These are phyloP conservation scores for Zaprionus gabonicus DNA, from an alignment of 1,140 invertebrate genomes.

Conservation along the genomic window DNA sequence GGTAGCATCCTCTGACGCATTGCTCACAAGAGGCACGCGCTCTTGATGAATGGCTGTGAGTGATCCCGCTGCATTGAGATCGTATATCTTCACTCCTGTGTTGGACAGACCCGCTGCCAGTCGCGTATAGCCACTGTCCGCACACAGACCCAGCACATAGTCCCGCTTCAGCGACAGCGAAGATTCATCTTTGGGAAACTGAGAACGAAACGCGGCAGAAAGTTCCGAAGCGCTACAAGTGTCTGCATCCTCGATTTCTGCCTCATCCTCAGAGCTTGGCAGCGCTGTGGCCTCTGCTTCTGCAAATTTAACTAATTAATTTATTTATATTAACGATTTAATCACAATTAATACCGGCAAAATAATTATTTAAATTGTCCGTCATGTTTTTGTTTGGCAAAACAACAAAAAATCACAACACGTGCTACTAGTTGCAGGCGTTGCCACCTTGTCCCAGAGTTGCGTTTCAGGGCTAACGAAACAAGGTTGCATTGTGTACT, in stretches of 20 bases:
- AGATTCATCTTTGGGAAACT: constrained; percentile 57
- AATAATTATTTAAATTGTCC: constrained; percentile 50
- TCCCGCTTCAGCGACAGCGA: constrained; percentile 59
- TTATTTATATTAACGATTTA: not conserved
- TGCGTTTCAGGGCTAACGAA: constrained; percentile 2
- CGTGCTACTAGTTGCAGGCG: constrained; percentile 26
- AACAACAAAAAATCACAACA: constrained; percentile 20
- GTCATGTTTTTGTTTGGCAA: constrained; percentile 44
- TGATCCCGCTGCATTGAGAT: constrained; percentile 39
- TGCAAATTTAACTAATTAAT: constrained; percentile 26
- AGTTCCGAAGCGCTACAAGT: constrained; percentile 61
- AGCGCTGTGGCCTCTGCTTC: constrained; percentile 41
- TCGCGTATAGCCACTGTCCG: constrained; percentile 49
- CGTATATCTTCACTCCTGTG: constrained; percentile 62
- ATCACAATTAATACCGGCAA: constrained; percentile 37
- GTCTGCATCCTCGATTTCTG: constrained; percentile 62
- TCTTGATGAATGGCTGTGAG: constrained; percentile 18
- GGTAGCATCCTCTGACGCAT: not conserved
- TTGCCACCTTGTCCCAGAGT: constrained; percentile 9
- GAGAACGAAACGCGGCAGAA: constrained; percentile 41
- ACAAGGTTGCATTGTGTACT: not conserved
- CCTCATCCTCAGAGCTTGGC: constrained; percentile 62
- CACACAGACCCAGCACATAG: constrained; percentile 62
- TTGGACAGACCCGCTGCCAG: constrained; percentile 69
- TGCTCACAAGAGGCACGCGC: not conserved